phyloP scores from a whole-genome alignment of 2,797 vertebrate species.

The Helarctos malayanus region DNA sequence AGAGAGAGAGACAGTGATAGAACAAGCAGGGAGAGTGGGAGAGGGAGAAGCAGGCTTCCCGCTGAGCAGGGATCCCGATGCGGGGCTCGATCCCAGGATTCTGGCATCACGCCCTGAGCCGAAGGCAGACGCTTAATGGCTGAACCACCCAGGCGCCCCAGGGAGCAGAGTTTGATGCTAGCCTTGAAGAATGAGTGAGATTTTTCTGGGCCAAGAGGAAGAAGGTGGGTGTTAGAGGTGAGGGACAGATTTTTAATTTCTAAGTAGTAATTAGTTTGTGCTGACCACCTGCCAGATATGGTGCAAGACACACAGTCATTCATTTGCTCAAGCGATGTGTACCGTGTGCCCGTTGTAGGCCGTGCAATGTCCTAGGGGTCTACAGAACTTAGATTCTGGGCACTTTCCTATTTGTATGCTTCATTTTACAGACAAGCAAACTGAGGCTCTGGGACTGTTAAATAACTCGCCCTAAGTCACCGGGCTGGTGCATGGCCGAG shows the following conservation, averaged over 20 bases:
- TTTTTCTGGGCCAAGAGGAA: background rate
- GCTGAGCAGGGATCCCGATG: too few relatives aligned
- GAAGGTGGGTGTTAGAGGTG: background rate
- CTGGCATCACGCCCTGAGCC: too few relatives aligned
- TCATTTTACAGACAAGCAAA: slow-evolving; percentile 31
- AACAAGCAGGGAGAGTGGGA: too few relatives aligned
- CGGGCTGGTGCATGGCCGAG: background rate
- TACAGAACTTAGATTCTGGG: background rate
- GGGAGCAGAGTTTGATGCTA: background rate
- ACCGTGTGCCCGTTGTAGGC: background rate
- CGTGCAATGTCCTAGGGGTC: background rate
- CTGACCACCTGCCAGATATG: background rate
- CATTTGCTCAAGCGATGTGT: background rate
- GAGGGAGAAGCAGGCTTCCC: too few relatives aligned
- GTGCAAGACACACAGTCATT: background rate
- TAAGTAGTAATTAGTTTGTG: background rate
- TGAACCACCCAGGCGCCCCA: too few relatives aligned
- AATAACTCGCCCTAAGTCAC: background rate
- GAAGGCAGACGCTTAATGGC: too few relatives aligned
- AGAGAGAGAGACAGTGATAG: too few relatives aligned
- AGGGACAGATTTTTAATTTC: background rate
- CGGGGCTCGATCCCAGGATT: too few relatives aligned
- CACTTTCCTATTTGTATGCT: background rate
- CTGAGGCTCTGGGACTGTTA: background rate
- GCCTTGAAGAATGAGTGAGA: background rate